Evolutionary conservation across 2,797 vertebrate genomes (phyloP).

Genomic region (Florisuga fusca): DNA sequence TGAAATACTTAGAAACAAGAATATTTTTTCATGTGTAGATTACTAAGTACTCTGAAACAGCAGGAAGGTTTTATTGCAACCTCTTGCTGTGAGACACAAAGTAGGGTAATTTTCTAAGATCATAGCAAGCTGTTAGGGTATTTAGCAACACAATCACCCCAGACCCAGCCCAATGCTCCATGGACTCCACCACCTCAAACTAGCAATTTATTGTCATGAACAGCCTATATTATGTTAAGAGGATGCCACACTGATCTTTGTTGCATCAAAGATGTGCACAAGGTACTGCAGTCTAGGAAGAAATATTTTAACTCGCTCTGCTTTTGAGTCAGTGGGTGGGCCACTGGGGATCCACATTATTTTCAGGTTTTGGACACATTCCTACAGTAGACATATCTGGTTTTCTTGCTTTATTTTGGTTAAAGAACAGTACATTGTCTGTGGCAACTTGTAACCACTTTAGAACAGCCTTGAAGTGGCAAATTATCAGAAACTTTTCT

Average conservation of each 20-base stretch:
- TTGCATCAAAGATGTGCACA: background rate
- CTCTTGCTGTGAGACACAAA: background rate
- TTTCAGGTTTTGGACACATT: constrained; percentile 34
- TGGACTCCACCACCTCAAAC: background rate
- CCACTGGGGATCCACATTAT: background rate
- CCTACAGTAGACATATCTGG: background rate
- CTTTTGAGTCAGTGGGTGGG: constrained; percentile 41
- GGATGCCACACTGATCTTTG: background rate
- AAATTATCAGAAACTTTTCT: constrained; percentile 10
- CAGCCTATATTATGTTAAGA: background rate
- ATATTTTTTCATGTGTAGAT: background rate
- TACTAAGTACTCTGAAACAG: background rate
- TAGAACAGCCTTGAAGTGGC: background rate
- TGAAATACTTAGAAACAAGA: background rate
- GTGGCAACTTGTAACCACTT: constrained; percentile 5
- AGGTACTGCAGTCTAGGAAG: background rate
- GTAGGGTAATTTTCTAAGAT: background rate
- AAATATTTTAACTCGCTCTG: background rate
- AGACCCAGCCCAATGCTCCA: background rate
- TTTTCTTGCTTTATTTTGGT: constrained; percentile 29
- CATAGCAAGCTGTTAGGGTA: background rate
- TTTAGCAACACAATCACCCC: background rate
- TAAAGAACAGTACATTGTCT: background rate
- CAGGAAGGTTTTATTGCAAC: background rate
- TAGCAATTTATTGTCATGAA: background rate